Evolutionary conservation across 2,113 vertebrate species (phyloP).

Genomic region (Ochotona princeps): DNA sequence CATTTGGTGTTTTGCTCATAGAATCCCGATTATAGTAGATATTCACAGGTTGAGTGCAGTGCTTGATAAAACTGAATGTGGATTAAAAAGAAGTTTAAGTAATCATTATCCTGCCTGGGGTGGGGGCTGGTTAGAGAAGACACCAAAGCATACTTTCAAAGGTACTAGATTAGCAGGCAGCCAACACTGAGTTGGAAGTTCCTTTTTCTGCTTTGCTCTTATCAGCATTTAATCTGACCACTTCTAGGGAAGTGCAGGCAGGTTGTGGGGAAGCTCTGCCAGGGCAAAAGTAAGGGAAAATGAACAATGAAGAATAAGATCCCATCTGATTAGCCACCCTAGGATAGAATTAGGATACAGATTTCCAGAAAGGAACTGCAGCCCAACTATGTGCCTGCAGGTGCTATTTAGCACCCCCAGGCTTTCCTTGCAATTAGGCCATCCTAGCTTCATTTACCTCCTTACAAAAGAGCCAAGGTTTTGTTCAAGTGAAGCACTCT

Average conservation of each 20-base stretch:
- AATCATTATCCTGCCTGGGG: background rate
- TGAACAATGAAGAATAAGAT: background rate
- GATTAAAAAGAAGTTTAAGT: constrained; percentile 22
- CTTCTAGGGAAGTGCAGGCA: background rate
- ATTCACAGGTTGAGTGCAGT: background rate
- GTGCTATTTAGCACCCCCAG: background rate
- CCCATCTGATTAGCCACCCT: background rate
- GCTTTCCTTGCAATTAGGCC: background rate
- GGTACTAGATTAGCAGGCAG: background rate
- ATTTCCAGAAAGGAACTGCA: background rate
- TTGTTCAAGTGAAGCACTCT: background rate
- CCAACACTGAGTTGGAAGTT: background rate
- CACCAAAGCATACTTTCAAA: background rate
- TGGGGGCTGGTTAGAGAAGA: background rate
- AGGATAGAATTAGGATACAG: background rate
- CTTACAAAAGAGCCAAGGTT: background rate
- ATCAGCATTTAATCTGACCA: background rate
- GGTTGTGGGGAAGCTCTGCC: background rate
- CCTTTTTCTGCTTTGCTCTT: background rate
- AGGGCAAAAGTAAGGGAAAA: background rate
- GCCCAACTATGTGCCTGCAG: background rate
- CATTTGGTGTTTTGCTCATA: background rate
- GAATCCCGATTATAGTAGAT: background rate
- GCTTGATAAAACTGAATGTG: background rate
- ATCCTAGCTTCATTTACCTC: background rate